Evolutionary conservation across 2,888 invertebrate genomes (phyloP).

Genomic region (Tenthredo distinguenda): DNA sequence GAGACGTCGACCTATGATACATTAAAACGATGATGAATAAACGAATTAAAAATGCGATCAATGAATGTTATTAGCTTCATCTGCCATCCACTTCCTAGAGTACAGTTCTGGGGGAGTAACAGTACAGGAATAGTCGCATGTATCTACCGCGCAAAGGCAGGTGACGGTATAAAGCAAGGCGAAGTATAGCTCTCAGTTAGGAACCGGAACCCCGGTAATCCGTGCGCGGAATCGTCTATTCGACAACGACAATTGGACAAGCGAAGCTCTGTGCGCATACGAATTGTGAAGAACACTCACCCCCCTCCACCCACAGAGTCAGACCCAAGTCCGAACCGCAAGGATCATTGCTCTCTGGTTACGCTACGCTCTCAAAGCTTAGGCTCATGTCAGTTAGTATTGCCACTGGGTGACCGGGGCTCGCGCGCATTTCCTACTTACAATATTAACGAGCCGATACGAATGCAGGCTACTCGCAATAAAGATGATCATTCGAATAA

Average conservation of each 20-base stretch:
- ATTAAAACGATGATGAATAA: not conserved
- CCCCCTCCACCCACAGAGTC: not conserved
- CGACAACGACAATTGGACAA: conserved; percentile 61
- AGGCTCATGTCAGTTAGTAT: not conserved
- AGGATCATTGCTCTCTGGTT: conserved; percentile 48
- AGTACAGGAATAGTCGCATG: not conserved
- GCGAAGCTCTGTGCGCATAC: conserved; percentile 68
- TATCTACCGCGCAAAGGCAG: not conserved
- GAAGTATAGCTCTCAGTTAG: conserved; percentile 67
- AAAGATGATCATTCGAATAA: not conserved
- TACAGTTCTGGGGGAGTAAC: not conserved
- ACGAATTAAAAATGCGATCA: not conserved
- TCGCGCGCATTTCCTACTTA: not conserved
- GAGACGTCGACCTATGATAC: no score
- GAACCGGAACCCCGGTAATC: conserved; percentile 73
- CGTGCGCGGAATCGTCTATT: conserved; percentile 74
- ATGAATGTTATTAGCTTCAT: not conserved
- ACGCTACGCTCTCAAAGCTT: not conserved
- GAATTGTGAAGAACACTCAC: conserved; percentile 58
- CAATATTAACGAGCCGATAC: conserved; percentile 16
- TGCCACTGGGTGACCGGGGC: conserved; percentile 40
- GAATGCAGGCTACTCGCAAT: not conserved
- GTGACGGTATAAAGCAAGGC: conserved; percentile 33
- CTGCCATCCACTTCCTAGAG: not conserved
- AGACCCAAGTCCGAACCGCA: conserved; percentile 55